Evolutionary conservation across 1,140 invertebrate species (phyloP).

Genomic region (Drosophila paulistorum): DNA sequence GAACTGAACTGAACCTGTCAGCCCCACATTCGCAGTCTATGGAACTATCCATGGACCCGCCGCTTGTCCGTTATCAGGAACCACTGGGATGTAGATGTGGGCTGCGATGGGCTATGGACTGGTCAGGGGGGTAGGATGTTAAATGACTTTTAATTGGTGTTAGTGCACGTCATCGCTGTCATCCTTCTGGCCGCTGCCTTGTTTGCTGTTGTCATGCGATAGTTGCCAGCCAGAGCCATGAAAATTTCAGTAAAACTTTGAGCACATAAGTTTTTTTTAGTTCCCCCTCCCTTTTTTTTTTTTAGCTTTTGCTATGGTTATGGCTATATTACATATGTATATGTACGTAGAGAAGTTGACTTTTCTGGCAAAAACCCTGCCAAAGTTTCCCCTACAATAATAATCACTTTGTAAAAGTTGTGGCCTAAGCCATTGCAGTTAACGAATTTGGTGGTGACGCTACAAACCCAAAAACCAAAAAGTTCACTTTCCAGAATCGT

Average conservation of each 20-base stretch:
- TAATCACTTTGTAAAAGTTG: constrained; percentile 78
- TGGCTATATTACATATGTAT: constrained; percentile 47
- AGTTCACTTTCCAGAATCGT: constrained; percentile 35
- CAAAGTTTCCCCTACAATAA: constrained; percentile 77
- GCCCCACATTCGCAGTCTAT: neutral
- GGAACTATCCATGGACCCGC: neutral
- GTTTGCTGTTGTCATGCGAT: constrained; percentile 56
- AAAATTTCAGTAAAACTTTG: constrained; percentile 60
- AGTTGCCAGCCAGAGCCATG: constrained; percentile 51
- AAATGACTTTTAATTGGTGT: constrained; percentile 80
- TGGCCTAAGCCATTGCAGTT: constrained; percentile 71
- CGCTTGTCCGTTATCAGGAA: too few relatives aligned
- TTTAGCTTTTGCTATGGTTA: constrained; percentile 13
- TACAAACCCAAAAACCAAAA: constrained; percentile 18
- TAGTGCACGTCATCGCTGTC: constrained; percentile 58
- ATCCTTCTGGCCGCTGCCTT: constrained; percentile 31
- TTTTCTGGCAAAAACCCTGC: constrained; percentile 43
- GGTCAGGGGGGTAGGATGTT: constrained; percentile 46
- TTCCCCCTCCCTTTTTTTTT: constrained; percentile 32
- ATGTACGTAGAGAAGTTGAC: constrained; percentile 29
- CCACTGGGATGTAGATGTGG: neutral
- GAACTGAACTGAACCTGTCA: constrained; percentile 6
- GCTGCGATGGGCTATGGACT: neutral
- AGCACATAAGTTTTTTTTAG: constrained; percentile 56
- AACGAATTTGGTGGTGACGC: constrained; percentile 69